Percentiles rank a stretch among this genome's conserved stretches.
Conservation (phyloP, 2,113 vertebrate species). For the Hoplias malabaricus region DNA sequence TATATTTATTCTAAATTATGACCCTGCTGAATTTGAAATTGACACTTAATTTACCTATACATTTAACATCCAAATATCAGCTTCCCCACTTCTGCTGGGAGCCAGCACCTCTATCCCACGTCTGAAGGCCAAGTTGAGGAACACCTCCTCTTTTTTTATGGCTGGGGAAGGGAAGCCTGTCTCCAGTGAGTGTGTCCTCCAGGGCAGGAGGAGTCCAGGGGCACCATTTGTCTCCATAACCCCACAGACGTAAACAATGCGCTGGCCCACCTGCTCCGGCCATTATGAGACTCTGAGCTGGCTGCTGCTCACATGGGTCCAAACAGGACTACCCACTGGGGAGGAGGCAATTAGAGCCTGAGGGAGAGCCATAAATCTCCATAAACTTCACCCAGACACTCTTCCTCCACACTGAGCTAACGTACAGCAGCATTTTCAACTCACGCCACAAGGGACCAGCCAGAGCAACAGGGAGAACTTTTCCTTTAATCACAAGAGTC, state of each 20-base stretch:
- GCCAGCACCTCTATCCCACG: neutral
- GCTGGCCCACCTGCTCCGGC: slow-evolving; percentile 72
- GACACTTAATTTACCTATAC: neutral
- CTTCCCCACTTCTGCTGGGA: neutral
- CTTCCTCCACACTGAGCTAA: slow-evolving; percentile 65
- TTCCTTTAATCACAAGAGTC: slow-evolving; percentile 43
- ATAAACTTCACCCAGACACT: slow-evolving; percentile 75
- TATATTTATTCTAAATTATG: too few relatives aligned
- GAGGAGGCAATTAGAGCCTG: slow-evolving; percentile 73
- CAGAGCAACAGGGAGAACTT: slow-evolving; percentile 25
- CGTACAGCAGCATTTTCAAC: slow-evolving; percentile 42
- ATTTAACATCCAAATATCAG: neutral
- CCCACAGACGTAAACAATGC: slow-evolving; percentile 61
- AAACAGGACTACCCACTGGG: slow-evolving; percentile 71
- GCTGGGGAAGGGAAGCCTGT: slow-evolving; percentile 28
- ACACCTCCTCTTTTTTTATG: slow-evolving; percentile 28
- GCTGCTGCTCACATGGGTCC: slow-evolving; percentile 57
- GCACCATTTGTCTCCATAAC: slow-evolving; percentile 79
- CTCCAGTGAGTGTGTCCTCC: slow-evolving; percentile 16
- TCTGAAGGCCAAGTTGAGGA: slow-evolving; percentile 72
- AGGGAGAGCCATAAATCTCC: slow-evolving; percentile 79
- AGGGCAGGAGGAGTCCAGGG: slow-evolving; percentile 50
- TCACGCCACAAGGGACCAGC: slow-evolving; percentile 10
- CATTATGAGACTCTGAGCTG: slow-evolving; percentile 53
- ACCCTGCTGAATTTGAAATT: too few relatives aligned